Base-by-base conservation (phyloP, 2,888 invertebrate species). In the Drosophila emarginata region DNA sequence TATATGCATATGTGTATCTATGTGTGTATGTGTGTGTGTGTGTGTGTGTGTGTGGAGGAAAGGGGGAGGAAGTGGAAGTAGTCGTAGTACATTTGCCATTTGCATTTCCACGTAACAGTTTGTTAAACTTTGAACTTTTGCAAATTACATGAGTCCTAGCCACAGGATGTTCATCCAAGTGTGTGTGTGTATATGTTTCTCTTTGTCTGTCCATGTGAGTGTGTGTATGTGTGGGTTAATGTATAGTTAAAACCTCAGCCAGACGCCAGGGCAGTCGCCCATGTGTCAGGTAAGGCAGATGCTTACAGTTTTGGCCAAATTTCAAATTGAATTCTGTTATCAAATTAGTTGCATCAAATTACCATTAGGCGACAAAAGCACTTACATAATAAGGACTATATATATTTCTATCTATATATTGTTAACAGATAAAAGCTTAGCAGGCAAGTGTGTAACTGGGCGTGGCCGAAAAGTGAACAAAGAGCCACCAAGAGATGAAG, bases 81-180 rank as follows among this genome's bases (percentile, higher is more conserved):
- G 56, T 64, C 58, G 64, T 73, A 70, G 78, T 61, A 60, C 67
- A 79, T 74, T 86, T 72, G 78, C 64, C 76, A 83, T 82, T 82
- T 87, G 87, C 87, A 82, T 86, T 74, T 86, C 72, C 84, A 45
- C 84, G 66, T 72, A 71, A 79, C 74, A 88, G 89, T 88, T 81
- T 81, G 89, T 79, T 85, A 88, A 86, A 75, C 89, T 88, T 81
- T 84, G 87, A 87, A 87, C 84, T 85, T 84, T 84, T 80, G 87
- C 79, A 87, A 87, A 85, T 87, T 88, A 83, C 88, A 88, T 64
- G 84, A 83, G 84, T 83, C 71, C 77, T 84, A 21, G 79, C 81
- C 79, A 78, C 84, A 80, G 87, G 81, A 88, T 84, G 28, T 84
- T 61, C 84, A 76, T 86, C 77, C 69, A 15, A 15, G 76, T 83